Conservation (phyloP, 2,113 vertebrate species). For the Neodontobutis hainanensis region DNA sequence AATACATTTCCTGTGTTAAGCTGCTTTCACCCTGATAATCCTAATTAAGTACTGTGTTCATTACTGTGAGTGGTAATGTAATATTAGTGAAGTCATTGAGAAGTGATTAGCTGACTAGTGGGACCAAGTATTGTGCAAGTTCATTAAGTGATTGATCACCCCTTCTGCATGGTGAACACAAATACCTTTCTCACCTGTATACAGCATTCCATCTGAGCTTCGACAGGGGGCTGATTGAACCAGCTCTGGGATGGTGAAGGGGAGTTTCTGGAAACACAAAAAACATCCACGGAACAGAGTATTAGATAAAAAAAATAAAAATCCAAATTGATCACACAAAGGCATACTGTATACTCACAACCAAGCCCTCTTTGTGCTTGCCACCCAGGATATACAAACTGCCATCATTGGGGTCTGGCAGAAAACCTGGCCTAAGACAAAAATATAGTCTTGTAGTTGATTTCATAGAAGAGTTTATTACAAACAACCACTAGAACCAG, state of each 20-base stretch:
- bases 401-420: constrained; percentile 95
- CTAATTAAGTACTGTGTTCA: no score
- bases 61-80: no score
- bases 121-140: no score
- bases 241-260: constrained; percentile 95
- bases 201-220: constrained; percentile 93
- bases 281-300: background rate
- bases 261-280: constrained; percentile 86
- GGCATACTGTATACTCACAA: constrained; percentile 79
- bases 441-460: background rate
- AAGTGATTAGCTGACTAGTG: no score
- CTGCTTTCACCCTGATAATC: no score
- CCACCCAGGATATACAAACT: constrained; percentile 91
- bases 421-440: constrained; percentile 88
- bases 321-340: background rate
- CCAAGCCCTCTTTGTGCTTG: constrained; percentile 91
- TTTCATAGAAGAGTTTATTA: no score
- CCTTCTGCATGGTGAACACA: no score
- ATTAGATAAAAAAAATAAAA: background rate
- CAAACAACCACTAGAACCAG: no score
- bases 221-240: constrained; percentile 95
- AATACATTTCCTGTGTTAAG: no score
- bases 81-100: no score
- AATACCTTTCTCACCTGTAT: constrained; percentile 82
- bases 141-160: no score